Base-by-base conservation (phyloP, 2,888 invertebrate genomes). In the Acleris literana region DNA sequence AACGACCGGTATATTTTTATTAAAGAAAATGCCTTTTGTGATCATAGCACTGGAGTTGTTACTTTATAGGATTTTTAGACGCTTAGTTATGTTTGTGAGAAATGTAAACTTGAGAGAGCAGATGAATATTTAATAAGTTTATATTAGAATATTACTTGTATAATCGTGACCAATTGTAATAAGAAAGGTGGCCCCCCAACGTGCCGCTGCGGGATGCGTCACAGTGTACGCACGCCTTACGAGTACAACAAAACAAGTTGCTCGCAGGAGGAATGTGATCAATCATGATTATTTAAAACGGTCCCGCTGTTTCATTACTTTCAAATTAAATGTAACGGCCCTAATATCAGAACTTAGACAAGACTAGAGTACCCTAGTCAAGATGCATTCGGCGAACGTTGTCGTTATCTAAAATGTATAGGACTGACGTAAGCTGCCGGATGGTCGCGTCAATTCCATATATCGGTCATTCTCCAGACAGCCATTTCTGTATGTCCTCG, bases 81-180 rank as follows among this genome's bases (percentile, higher is more conserved):
- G 18, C n/a, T 33, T 57, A 57, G 55, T 65, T 56, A 60, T 55
- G 44, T 53, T 61, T 22, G 55, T 56, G 46, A 60, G 65, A 60
- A 65, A 65, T 65, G 60, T 60, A 65, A 60, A 56, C 56, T 63
- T 39, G 55, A 44, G 44, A 61, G 55, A 66, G 57, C 49, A 53
- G 51, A 75, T 79, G 79, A 76, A 79, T 82, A 79, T 79, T 76
- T 78, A 79, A 80, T 78, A 72, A 72, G 76, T 82, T 84, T 81
- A 85, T 83, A 78, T 81, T 82, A 80, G 78, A 83, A 82, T 85
- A 84, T 78, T 80, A 81, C 13, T 39, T 39, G 13, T 39, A 39
- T 86, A 83, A 84, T 86, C 87, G 85, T 88, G 87, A 88, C 84
- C 86, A 84, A 87, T 85, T 84, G 87, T 79, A 83, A 82, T 86